Percentiles rank a stretch among this genome's conserved stretches.
phyloP scores from a whole-genome alignment of 2,888 invertebrate species.

The Hydrotaea diabolus region DNA sequence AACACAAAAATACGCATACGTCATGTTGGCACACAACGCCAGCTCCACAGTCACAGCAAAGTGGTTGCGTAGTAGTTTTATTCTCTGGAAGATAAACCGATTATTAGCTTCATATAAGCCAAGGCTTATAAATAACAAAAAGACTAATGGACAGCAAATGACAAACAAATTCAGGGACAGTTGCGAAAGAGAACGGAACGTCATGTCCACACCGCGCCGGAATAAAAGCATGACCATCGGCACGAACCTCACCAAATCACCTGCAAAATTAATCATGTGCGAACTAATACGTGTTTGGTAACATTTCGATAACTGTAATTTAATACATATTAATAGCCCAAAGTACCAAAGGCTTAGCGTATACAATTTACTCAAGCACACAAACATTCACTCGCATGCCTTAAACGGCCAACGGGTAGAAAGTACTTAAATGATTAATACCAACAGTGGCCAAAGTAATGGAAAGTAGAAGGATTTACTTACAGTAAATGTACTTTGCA shows the following conservation, averaged over 20 bases:
- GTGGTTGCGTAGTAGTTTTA: background rate
- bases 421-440: slow-evolving; percentile 1
- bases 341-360: background rate
- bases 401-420: background rate
- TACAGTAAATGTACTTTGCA: background rate
- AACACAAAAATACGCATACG: background rate
- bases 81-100: background rate
- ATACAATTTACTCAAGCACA: background rate
- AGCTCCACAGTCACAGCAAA: too few relatives aligned
- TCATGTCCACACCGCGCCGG: background rate
- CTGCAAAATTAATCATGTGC: background rate
- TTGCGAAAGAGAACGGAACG: background rate
- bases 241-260: background rate
- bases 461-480: too few relatives aligned
- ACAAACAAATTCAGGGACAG: background rate
- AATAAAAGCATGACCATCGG: background rate
- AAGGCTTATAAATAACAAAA: background rate
- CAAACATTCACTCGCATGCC: background rate
- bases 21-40: background rate
- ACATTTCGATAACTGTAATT: slow-evolving; percentile 7
- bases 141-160: background rate
- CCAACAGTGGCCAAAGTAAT: background rate
- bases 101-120: background rate
- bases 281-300: background rate
- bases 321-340: background rate